Percentiles rank a stretch among this genome's conserved stretches.
These are phyloP conservation scores for Cosmopolites sordidus DNA, from an alignment of 2,888 invertebrate species.

Conservation along the genomic window DNA sequence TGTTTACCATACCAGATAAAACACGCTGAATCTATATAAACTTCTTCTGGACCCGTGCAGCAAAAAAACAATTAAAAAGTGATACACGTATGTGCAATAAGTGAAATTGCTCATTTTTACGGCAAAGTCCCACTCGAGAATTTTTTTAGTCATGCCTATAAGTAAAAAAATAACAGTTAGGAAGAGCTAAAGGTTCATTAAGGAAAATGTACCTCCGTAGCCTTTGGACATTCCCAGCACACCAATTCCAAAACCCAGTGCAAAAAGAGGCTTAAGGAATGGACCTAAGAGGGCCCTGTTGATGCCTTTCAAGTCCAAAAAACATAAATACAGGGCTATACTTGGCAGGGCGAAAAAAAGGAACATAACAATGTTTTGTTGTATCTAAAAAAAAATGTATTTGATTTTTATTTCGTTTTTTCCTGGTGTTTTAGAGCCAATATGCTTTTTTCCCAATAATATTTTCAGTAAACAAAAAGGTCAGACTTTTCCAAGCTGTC, in stretches of 20 bases:
- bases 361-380: neutral
- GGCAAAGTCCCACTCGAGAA: conserved; percentile 8
- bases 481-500: no score
- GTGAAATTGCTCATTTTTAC: conserved; percentile 16
- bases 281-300: conserved; percentile 8
- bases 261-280: conserved; percentile 17
- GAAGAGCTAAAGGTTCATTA: no score
- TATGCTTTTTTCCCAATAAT: no score
- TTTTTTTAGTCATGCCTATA: conserved; percentile 9
- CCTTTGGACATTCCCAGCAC: conserved; percentile 14
- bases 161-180: no score
- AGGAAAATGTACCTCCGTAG: conserved; percentile 11
- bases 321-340: conserved; percentile 4
- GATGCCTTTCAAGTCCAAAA: conserved; percentile 1
- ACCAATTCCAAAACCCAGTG: conserved; percentile 11
- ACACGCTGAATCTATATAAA: neutral
- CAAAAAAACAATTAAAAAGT: conserved; percentile 16
- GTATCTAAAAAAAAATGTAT: conserved; percentile 7
- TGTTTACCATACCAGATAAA: neutral
- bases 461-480: no score
- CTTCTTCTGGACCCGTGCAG: neutral
- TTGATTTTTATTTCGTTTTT: no score
- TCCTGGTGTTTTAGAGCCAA: no score
- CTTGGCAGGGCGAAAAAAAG: conserved; percentile 7
- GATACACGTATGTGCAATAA: conserved; percentile 18